Conservation (phyloP, 2,888 invertebrate genomes). For the Timandra comae region DNA sequence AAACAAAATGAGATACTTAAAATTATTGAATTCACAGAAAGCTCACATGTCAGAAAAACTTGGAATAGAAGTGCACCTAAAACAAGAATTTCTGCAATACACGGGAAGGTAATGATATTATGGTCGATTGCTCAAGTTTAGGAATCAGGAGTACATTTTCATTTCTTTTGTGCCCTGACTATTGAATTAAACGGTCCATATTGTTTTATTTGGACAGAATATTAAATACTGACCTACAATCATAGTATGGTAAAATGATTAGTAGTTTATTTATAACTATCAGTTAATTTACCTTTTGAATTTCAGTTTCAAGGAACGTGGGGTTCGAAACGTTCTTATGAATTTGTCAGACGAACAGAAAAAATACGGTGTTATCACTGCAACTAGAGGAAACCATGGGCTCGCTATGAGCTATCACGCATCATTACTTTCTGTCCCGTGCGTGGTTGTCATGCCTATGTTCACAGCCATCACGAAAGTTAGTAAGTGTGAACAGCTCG, state of each 20-base stretch:
- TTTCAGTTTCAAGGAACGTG: constrained; percentile 93
- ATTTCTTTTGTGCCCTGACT: too few relatives aligned
- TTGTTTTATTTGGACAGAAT: too few relatives aligned
- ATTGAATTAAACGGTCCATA: too few relatives aligned
- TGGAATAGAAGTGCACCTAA: constrained; percentile 91
- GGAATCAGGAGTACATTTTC: too few relatives aligned
- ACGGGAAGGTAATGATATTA: constrained; percentile 96
- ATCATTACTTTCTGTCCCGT: constrained; percentile 80
- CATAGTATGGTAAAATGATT: too few relatives aligned
- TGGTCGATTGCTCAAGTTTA: too few relatives aligned
- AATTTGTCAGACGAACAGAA: constrained; percentile 84
- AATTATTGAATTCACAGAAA: constrained; percentile 67
- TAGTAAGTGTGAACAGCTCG: constrained; percentile 85
- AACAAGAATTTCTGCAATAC: constrained; percentile 93
- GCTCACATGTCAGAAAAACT: constrained; percentile 84
- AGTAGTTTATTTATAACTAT: too few relatives aligned
- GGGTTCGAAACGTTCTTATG: constrained; percentile 88
- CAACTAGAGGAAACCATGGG: constrained; percentile 95
- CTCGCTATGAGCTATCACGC: constrained; percentile 86
- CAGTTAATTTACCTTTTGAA: too few relatives aligned
- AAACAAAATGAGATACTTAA: too few relatives aligned
- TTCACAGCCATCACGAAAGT: constrained; percentile 94
- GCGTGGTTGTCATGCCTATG: constrained; percentile 91
- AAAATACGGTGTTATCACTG: constrained; percentile 88
- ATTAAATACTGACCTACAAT: too few relatives aligned